Evolutionary conservation across 2,113 vertebrate genomes (phyloP).

Genomic region (Hypocryptadius cinnamomeus): DNA sequence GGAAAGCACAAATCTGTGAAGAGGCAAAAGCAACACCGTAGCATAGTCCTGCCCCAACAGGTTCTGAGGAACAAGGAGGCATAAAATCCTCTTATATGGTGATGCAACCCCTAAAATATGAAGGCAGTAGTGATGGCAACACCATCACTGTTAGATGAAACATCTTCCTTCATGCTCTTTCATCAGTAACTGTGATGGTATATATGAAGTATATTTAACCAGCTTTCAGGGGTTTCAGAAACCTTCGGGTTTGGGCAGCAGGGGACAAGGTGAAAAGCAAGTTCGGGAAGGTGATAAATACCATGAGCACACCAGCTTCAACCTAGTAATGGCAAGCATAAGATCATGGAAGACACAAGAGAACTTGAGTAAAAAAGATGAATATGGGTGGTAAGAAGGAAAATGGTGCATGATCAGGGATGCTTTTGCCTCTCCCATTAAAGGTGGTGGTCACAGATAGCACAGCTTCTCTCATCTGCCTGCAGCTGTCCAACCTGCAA

Average conservation of each 20-base stretch:
- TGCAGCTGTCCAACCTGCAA: not conserved
- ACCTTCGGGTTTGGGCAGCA: not conserved
- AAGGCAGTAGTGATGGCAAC: not conserved
- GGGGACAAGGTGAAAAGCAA: not conserved
- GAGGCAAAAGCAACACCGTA: not conserved
- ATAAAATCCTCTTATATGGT: not conserved
- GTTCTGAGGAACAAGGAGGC: not conserved
- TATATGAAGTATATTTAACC: not conserved
- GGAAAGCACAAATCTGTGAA: not conserved
- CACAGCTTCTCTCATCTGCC: not conserved
- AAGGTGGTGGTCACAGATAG: not conserved
- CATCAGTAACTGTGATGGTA: not conserved
- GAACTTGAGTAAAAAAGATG: not conserved
- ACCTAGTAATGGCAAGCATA: not conserved
- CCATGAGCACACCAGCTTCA: not conserved
- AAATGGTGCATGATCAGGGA: not conserved
- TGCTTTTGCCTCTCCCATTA: not conserved
- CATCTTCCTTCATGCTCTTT: not conserved
- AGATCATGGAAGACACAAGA: not conserved
- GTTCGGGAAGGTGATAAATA: not conserved
- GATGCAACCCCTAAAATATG: not conserved
- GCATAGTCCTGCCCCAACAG: not conserved
- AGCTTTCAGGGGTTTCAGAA: not conserved
- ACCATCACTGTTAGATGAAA: not conserved
- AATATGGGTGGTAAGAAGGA: not conserved